Percentiles rank a stretch among this genome's conserved stretches.
phyloP scores from a whole-genome alignment of 2,113 vertebrate species.

The Periophthalmodon schlosseri region DNA sequence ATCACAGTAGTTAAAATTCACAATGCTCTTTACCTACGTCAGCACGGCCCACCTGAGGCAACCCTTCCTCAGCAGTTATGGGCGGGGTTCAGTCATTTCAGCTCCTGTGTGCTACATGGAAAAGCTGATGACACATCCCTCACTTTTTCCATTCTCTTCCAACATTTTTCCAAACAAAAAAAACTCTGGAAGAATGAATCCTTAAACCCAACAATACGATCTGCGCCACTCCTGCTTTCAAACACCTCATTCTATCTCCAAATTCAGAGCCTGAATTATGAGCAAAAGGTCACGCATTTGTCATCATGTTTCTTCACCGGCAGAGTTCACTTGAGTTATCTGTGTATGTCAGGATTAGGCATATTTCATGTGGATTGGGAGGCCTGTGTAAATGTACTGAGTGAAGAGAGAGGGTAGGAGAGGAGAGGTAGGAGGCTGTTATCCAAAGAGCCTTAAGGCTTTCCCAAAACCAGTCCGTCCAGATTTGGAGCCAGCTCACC shows the following conservation, averaged over 20 bases:
- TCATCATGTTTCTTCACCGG: conserved; percentile 25
- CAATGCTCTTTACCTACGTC: background rate
- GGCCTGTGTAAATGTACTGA: conserved; percentile 18
- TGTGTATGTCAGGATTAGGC: conserved; percentile 32
- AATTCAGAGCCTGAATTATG: conserved; percentile 13
- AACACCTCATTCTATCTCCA: conserved; percentile 15
- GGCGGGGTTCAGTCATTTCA: conserved; percentile 46
- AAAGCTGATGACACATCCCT: conserved; percentile 58
- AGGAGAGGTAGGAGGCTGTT: conserved; percentile 18
- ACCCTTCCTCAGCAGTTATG: conserved; percentile 24
- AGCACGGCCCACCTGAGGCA: background rate
- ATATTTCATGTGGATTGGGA: conserved; percentile 37
- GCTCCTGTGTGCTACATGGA: conserved; percentile 44
- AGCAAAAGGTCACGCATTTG: conserved; percentile 51
- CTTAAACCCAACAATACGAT: conserved; percentile 24
- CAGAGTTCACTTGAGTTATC: conserved; percentile 28
- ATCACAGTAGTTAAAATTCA: background rate
- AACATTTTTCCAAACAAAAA: conserved; percentile 14
- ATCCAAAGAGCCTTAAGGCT: conserved; percentile 52
- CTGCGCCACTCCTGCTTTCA: background rate
- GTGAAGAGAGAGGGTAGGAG: conserved; percentile 1
- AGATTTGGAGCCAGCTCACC: conserved; percentile 40
- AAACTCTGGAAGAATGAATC: background rate
- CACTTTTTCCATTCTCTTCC: conserved; percentile 54
- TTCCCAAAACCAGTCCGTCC: conserved; percentile 63